Conservation (phyloP, 2,888 invertebrate species). For the Ochropleura plecta region DNA sequence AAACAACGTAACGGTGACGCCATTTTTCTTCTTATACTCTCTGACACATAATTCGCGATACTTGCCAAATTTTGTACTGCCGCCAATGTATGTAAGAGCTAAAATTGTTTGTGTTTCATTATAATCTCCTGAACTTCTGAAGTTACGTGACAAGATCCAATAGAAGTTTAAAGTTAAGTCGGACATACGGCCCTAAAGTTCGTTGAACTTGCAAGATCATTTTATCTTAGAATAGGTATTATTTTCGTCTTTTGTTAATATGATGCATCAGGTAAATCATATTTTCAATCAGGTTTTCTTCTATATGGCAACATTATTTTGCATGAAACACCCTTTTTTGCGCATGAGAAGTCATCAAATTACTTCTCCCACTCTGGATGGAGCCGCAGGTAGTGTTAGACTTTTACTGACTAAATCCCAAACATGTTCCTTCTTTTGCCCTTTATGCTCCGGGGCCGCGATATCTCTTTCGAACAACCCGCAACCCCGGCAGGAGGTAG, state of each 20-base stretch:
- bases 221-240: neutral
- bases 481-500: too few relatives aligned
- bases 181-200: slow-evolving; percentile 61
- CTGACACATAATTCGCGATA: slow-evolving; percentile 31
- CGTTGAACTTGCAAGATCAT: slow-evolving; percentile 22
- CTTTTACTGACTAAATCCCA: too few relatives aligned
- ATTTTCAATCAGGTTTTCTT: too few relatives aligned
- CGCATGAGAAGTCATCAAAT: too few relatives aligned
- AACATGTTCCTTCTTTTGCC: too few relatives aligned
- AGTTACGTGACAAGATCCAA: slow-evolving; percentile 75
- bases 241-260: slow-evolving; percentile 11
- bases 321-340: too few relatives aligned
- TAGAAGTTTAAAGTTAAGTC: slow-evolving; percentile 61
- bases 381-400: too few relatives aligned
- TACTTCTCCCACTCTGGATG: too few relatives aligned
- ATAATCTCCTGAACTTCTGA: slow-evolving; percentile 74
- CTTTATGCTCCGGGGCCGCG: too few relatives aligned
- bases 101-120: slow-evolving; percentile 72
- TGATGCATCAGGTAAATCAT: neutral
- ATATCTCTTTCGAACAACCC: too few relatives aligned
- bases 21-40: slow-evolving; percentile 21
- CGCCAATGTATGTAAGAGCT: slow-evolving; percentile 40
- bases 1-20: slow-evolving; percentile 19
- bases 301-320: neutral
- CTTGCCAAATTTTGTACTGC: slow-evolving; percentile 59